Evolutionary conservation across 1,140 invertebrate species (phyloP), one percentile per base, ranked within the genome.

Genomic region (Drosophila cardini): DNA sequence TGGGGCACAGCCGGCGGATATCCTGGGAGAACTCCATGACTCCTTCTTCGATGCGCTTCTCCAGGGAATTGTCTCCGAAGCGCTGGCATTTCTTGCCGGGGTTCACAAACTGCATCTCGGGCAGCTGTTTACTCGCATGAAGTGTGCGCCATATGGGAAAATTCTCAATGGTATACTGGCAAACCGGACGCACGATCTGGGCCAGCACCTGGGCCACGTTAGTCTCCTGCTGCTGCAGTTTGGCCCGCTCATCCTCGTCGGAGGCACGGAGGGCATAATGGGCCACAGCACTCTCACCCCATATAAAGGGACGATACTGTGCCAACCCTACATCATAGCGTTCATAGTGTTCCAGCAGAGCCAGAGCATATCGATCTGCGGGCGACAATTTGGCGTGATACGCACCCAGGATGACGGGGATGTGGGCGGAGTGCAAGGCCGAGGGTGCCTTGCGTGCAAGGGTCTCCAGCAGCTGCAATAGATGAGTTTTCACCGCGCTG

Each of bases 241-340:
- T 78, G 18, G 80, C 13, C 70, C 92, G 93, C 75, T 94, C 93
- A 77, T 95, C 93, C 63, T 94, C 83, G 56, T 94, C 93, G 4
- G 92, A 92, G 4, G 92, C 93, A 56, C 94, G 93, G 0, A 96
- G 93, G 10, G 95, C 95, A 78, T 97, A 97, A 91, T 96, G 94
- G 34, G 94, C 94, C 9, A 95, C 94, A 0, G 96, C 96, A 11
- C 95, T 94, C 83, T 94, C 94, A 5, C 97, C 96, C 95, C 96
- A 97, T 0, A 97, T 92, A 79, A 95, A 97, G 10, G 96, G 96
- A 71, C 95, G 95, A 78, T 94, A 97, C 92, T 95, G 93, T 46
- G 94, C 93, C 10, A 96, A 93, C 65, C 94, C 94, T 38, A 94
- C 92, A 11, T 93, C 93, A 53, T 93, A 93, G 34, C 83, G 91